Evolutionary conservation across 2,113 vertebrate species (phyloP), one percentile per base, ranked within the genome.

Genomic region (Alethe diademata): DNA sequence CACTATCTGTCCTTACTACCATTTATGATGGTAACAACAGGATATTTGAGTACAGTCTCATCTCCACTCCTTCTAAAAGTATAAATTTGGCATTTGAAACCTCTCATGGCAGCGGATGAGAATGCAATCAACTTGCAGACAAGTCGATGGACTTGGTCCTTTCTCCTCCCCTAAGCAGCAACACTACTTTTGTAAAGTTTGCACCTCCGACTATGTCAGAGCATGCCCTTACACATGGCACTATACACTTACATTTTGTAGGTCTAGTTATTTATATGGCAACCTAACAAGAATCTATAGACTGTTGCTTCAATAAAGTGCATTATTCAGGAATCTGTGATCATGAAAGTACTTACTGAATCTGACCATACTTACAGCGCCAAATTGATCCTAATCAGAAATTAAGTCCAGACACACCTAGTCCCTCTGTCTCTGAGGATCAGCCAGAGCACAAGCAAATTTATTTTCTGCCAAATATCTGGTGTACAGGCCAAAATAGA

Each of bases 131-230:
- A 5, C 13, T 58, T 29, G 6, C 13, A 38, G 38, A 45, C 22
- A 38, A 60, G 38, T n/a, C 0, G 0, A 19, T 64, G 20, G 25
- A 29, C 18, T 72, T 35, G 6, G 22, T 25, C 6, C 24, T 60
- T 24, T 45, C 61, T 53, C 53, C 28, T 67, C 53, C 19, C 13
- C 16, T 19, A 14, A 47, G 16, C 13, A 67, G 38, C 3, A 6
- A 25, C 1, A 12, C 2, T 16, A n/a, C 25, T 22, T 66, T 31
- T 26, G 6, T 15, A 47, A 67, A 36, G 40, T 47, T 67, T 47
- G 13, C 11, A 26, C 9, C n/a, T 47, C 29, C 25, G 11, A 18
- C 25, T n/a, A 1, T 40, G 29, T 31, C 54, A 61, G n/a, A 35
- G 17, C 24, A 25, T 10, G 12, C 16, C 13, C 45, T 25, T 40